Conservation (phyloP, 2,113 vertebrate species). For the Dendrocopos noguchii region DNA sequence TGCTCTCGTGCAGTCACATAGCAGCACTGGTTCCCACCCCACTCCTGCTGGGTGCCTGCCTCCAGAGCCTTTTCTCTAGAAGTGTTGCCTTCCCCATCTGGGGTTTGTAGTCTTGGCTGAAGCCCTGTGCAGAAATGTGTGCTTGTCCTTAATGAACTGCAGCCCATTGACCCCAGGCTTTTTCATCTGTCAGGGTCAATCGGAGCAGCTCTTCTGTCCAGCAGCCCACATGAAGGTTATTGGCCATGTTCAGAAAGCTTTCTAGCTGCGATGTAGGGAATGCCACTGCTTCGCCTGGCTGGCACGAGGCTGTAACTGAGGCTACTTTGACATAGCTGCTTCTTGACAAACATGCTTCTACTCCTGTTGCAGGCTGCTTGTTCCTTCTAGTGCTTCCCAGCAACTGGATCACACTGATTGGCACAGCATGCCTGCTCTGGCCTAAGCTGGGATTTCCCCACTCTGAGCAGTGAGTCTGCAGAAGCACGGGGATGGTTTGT, state of each 20-base stretch:
- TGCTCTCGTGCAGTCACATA: accelerated
- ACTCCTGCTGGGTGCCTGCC: accelerated
- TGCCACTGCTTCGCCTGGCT: neutral
- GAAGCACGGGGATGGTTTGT: neutral
- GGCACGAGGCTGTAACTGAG: neutral
- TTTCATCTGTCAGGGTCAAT: neutral
- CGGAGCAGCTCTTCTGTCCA: neutral
- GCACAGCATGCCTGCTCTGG: neutral
- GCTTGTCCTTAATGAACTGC: neutral
- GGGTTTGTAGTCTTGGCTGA: neutral
- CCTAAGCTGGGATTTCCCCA: neutral
- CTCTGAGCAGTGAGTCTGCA: neutral
- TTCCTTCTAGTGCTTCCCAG: neutral
- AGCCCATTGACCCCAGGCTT: neutral
- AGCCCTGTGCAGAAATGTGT: neutral
- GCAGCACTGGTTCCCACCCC: neutral
- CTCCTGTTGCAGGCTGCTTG: neutral
- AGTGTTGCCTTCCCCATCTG: neutral
- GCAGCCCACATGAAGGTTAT: neutral
- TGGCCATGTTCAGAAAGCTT: neutral
- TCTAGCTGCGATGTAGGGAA: neutral
- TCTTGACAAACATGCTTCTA: neutral
- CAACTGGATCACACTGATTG: neutral
- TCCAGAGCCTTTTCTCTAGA: neutral
- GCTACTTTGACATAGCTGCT: neutral